These are phyloP conservation scores for Entosphenus tridentatus DNA, from an alignment of 2,113 vertebrate species.

Conservation along the genomic window DNA sequence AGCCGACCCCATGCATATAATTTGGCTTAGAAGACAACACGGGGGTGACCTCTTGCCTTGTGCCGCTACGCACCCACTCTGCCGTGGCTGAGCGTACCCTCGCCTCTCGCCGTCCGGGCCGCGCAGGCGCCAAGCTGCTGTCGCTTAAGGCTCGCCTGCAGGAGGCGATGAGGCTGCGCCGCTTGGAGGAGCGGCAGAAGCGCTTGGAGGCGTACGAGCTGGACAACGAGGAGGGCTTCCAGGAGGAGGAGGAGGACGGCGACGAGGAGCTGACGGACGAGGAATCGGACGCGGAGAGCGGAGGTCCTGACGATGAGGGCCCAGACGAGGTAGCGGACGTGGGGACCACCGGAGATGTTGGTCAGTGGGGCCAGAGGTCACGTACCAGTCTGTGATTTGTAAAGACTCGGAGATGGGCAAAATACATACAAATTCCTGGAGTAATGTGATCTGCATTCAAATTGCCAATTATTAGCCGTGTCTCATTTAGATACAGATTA, in stretches of 20 bases:
- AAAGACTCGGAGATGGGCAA: no score
- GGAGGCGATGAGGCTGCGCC: conserved; percentile 67
- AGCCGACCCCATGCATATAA: not conserved
- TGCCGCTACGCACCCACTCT: not conserved
- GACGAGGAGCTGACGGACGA: conserved; percentile 6
- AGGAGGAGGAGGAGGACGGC: conserved; percentile 55
- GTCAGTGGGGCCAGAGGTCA: no score
- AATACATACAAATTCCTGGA: no score
- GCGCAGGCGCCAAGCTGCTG: conserved; percentile 56
- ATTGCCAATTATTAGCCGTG: no score
- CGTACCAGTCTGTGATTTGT: no score
- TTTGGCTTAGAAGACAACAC: not conserved
- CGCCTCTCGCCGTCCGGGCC: not conserved
- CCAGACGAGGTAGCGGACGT: no score
- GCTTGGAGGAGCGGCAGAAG: conserved; percentile 49
- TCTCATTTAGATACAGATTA: no score
- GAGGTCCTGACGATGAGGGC: no score
- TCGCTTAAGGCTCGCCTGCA: conserved; percentile 65
- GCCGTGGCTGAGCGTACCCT: no score
- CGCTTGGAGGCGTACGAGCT: conserved; percentile 43
- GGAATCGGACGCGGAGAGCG: no score
- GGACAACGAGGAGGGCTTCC: conserved; percentile 70
- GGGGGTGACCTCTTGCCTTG: not conserved
- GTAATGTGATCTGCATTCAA: no score
- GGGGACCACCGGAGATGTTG: no score